A percentile compares a stretch with the other conserved stretches of the same genome.
Evolutionary conservation across 2,888 invertebrate species (phyloP).

Genomic region (Alsophila aescularia): DNA sequence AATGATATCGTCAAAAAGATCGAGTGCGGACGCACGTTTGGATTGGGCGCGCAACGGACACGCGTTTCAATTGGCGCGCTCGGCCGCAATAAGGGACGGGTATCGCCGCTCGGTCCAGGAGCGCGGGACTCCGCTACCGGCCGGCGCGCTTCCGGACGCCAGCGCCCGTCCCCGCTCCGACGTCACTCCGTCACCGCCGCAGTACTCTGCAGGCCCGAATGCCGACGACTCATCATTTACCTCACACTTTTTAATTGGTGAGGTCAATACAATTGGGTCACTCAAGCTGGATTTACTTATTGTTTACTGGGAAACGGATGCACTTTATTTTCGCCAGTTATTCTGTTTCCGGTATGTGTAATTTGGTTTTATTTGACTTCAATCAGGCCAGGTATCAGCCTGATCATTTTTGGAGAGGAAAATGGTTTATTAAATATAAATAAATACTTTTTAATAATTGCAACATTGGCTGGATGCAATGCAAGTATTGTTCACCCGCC

Average conservation of each 20-base stretch:
- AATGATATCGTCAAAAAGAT: slow-evolving; percentile 57
- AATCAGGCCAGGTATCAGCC: neutral
- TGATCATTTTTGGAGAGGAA: too few species aligned
- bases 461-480: too few species aligned
- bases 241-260: slow-evolving; percentile 82
- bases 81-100: slow-evolving; percentile 73
- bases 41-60: slow-evolving; percentile 73
- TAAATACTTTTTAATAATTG: too few species aligned
- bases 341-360: slow-evolving; percentile 47
- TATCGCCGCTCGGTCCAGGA: slow-evolving; percentile 58
- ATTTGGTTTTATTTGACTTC: slow-evolving; percentile 21
- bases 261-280: slow-evolving; percentile 82
- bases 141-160: slow-evolving; percentile 52
- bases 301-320: slow-evolving; percentile 51
- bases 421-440: too few species aligned
- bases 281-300: slow-evolving; percentile 66
- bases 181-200: slow-evolving; percentile 52
- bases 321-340: slow-evolving; percentile 49
- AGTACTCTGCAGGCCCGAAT: slow-evolving; percentile 10
- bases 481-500: too few species aligned
- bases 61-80: slow-evolving; percentile 78
- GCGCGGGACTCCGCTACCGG: slow-evolving; percentile 65
- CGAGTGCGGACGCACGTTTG: slow-evolving; percentile 61
- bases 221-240: slow-evolving; percentile 63
- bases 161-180: slow-evolving; percentile 47